Evolutionary conservation across 2,113 vertebrate species (phyloP).

Genomic region (Antechinus stuartii): DNA sequence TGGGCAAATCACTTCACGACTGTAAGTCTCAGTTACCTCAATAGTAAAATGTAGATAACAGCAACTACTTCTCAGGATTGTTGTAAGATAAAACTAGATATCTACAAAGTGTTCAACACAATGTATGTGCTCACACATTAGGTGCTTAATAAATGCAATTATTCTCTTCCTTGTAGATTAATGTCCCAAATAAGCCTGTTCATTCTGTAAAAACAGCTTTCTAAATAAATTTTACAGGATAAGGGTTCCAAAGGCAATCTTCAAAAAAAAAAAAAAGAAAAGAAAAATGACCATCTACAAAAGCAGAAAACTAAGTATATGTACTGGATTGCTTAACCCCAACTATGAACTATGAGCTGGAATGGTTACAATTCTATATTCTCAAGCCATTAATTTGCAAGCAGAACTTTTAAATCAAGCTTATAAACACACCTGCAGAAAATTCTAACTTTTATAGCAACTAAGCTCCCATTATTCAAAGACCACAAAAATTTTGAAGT

Average conservation of each 20-base stretch:
- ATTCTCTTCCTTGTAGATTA: not conserved
- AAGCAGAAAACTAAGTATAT: not conserved
- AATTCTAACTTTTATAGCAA: not conserved
- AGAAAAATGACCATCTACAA: not conserved
- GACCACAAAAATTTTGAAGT: slow-evolving; percentile 7
- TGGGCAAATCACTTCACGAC: not conserved
- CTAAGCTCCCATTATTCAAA: not conserved
- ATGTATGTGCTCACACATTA: not conserved
- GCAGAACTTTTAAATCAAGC: not conserved
- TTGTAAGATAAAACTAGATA: not conserved
- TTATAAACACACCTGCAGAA: not conserved
- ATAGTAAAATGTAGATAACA: not conserved
- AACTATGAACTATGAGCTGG: not conserved
- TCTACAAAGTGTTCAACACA: not conserved
- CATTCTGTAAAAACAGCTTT: not conserved
- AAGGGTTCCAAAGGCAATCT: not conserved
- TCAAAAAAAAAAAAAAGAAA: not conserved
- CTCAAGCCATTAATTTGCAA: not conserved
- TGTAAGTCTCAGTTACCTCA: not conserved
- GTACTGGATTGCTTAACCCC: not conserved
- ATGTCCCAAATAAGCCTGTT: not conserved
- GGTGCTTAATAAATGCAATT: not conserved
- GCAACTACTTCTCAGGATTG: not conserved
- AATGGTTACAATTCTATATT: not conserved
- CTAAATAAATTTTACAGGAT: not conserved